A percentile compares a stretch with the other conserved stretches of the same genome.
phyloP scores from a whole-genome alignment of 2,113 vertebrate species.

The Gobiocypris rarus region DNA sequence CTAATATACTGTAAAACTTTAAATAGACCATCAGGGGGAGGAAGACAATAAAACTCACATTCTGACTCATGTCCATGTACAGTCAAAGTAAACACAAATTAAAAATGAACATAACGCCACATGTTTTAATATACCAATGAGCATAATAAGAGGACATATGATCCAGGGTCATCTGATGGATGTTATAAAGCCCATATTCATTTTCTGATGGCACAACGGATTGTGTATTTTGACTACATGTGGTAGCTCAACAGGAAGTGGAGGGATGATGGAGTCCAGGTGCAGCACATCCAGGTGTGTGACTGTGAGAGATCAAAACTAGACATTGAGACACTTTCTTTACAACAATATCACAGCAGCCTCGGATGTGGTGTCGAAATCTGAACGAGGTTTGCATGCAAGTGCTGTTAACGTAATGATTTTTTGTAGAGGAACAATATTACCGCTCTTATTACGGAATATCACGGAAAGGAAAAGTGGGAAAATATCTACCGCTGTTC shows the following conservation, averaged over 20 bases:
- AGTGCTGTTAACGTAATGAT: background rate
- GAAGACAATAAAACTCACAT: background rate
- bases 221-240: background rate
- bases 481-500: conserved; percentile 49
- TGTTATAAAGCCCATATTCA: background rate
- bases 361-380: background rate
- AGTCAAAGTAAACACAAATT: background rate
- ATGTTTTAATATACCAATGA: background rate
- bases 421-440: conserved; percentile 6
- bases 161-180: background rate
- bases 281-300: conserved; percentile 33
- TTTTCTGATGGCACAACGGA: background rate
- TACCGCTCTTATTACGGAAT: conserved; percentile 13
- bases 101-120: background rate
- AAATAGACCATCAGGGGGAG: background rate
- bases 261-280: background rate
- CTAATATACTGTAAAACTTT: background rate
- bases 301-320: conserved; percentile 10
- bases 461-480: conserved; percentile 14
- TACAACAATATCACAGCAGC: background rate
- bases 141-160: background rate
- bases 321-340: background rate
- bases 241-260: conserved; percentile 11
- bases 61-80: background rate
- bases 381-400: background rate